These are phyloP conservation scores for Chlorops oryzae DNA, from an alignment of 1,140 invertebrate species.

Conservation along the genomic window DNA sequence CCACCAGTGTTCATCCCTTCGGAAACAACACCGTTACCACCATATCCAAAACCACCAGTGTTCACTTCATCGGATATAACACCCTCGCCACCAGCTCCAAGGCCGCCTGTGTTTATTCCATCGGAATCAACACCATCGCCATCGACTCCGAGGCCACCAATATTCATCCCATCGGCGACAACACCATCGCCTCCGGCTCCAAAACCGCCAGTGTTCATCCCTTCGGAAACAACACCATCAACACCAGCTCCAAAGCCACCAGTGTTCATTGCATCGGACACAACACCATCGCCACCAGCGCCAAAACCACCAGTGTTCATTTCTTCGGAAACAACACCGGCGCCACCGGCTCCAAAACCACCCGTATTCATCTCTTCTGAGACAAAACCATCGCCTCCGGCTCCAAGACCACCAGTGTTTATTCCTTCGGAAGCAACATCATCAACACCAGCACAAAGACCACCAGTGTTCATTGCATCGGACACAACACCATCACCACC, in stretches of 20 bases:
- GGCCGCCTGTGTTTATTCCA: too few species aligned
- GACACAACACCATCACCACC: slow-evolving; percentile 10
- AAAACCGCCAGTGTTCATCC: too few species aligned
- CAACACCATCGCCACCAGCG: slow-evolving; percentile 57
- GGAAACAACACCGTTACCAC: too few species aligned
- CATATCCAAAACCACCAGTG: too few species aligned
- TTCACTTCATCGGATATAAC: too few species aligned
- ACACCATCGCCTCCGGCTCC: too few species aligned
- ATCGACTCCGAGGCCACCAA: slow-evolving; percentile 67
- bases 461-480: slow-evolving; percentile 16
- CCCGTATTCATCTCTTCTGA: too few species aligned
- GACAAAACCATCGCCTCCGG: slow-evolving; percentile 2
- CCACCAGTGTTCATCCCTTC: too few species aligned
- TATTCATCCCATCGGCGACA: slow-evolving; percentile 59
- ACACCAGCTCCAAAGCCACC: too few species aligned
- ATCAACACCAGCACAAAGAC: slow-evolving; percentile 21
- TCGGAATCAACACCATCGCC: slow-evolving; percentile 62
- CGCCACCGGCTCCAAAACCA: slow-evolving; percentile 9
- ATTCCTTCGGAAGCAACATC: slow-evolving; percentile 15
- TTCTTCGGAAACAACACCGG: slow-evolving; percentile 41
- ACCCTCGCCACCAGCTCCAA: too few species aligned
- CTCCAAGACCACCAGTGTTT: not conserved
- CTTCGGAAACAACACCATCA: too few species aligned
- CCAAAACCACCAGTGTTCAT: slow-evolving; percentile 69
- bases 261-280: slow-evolving; percentile 55